These are phyloP conservation scores for Pycnomerus fuliginosus DNA, from an alignment of 2,888 invertebrate genomes.

Conservation along the genomic window DNA sequence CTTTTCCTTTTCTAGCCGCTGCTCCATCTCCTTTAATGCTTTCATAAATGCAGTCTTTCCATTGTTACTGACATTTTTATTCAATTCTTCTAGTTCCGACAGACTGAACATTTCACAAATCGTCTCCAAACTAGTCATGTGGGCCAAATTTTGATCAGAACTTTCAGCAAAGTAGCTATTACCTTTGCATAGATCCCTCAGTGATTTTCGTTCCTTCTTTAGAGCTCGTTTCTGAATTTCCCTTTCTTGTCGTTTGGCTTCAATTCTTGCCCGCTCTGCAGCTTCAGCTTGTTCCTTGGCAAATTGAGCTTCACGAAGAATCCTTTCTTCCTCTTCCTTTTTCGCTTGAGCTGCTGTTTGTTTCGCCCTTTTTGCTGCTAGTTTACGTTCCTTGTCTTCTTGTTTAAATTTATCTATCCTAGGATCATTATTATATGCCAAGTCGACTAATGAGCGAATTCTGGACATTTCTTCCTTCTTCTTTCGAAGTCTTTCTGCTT, in stretches of 20 bases:
- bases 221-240: slow-evolving; percentile 82
- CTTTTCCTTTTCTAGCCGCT: slow-evolving; percentile 76
- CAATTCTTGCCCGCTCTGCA: slow-evolving; percentile 78
- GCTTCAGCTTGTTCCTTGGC: slow-evolving; percentile 78
- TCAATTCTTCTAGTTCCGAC: slow-evolving; percentile 72
- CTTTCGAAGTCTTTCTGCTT: slow-evolving; percentile 84
- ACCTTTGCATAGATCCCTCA: slow-evolving; percentile 77
- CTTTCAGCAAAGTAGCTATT: slow-evolving; percentile 76
- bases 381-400: slow-evolving; percentile 87
- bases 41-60: slow-evolving; percentile 67
- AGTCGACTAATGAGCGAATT: slow-evolving; percentile 87
- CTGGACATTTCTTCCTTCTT: slow-evolving; percentile 97
- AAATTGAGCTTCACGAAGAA: slow-evolving; percentile 69
- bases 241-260: slow-evolving; percentile 80
- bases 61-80: slow-evolving; percentile 65
- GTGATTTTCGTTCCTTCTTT: slow-evolving; percentile 81
- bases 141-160: slow-evolving; percentile 71
- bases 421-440: slow-evolving; percentile 93
- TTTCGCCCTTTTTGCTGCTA: slow-evolving; percentile 85
- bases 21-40: slow-evolving; percentile 70
- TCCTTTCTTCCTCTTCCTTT: slow-evolving; percentile 79
- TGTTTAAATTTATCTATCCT: slow-evolving; percentile 90
- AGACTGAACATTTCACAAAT: slow-evolving; percentile 79
- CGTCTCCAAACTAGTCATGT: slow-evolving; percentile 91
- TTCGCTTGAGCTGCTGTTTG: slow-evolving; percentile 80